These are phyloP conservation scores for Gryllus bimaculatus DNA, from an alignment of 1,140 invertebrate genomes.

Conservation along the genomic window DNA sequence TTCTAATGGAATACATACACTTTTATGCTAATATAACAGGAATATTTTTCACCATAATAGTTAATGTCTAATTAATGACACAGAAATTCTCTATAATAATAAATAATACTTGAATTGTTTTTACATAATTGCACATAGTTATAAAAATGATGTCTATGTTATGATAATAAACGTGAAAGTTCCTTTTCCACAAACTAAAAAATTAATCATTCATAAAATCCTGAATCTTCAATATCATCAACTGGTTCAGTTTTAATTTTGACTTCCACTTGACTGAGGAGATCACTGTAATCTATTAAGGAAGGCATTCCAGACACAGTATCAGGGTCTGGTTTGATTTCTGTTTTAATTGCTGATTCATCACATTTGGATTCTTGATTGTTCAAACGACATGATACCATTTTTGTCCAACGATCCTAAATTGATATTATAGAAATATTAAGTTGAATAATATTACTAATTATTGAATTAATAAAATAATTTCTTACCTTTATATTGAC, in stretches of 20 bases:
- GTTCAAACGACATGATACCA: slow-evolving; percentile 22
- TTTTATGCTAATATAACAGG: too few relatives aligned
- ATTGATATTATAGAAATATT: slow-evolving; percentile 1
- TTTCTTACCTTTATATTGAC: slow-evolving; percentile 26
- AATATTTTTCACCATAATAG: too few relatives aligned
- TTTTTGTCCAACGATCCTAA: slow-evolving; percentile 26
- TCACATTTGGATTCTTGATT: slow-evolving; percentile 15
- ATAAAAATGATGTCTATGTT: too few relatives aligned
- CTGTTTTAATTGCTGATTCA: neutral
- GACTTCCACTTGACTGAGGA: slow-evolving; percentile 29
- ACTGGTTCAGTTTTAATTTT: slow-evolving; percentile 30
- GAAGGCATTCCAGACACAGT: slow-evolving; percentile 17
- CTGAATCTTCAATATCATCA: slow-evolving; percentile 21
- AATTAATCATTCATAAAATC: neutral
- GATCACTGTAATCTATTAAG: slow-evolving; percentile 21
- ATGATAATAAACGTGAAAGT: too few relatives aligned
- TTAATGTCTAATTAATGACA: too few relatives aligned
- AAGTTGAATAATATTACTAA: neutral
- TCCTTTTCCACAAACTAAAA: too few relatives aligned
- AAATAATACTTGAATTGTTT: too few relatives aligned
- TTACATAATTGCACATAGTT: too few relatives aligned
- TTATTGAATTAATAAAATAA: neutral
- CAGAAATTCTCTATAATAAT: too few relatives aligned
- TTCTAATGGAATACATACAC: too few relatives aligned
- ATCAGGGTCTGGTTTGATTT: slow-evolving; percentile 24